Evolutionary conservation across 2,888 invertebrate genomes (phyloP), one percentile per base, ranked within the genome.

Genomic region (Eilema depressum): DNA sequence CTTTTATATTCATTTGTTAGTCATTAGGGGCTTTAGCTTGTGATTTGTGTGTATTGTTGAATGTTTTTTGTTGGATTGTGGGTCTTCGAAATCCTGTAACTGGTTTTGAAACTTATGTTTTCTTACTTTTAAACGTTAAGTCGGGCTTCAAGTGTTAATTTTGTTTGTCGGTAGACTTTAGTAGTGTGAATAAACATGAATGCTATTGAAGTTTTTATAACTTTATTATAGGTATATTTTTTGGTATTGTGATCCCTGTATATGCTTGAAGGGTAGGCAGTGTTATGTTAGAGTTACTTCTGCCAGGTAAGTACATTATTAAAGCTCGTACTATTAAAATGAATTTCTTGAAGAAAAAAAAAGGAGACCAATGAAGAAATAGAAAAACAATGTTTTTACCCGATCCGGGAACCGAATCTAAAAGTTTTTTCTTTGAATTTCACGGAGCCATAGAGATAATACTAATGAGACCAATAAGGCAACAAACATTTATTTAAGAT

Each of bases 1-100:
- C 69, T 76, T 78, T 77, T 78, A 71, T 73, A 77, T 68, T 75
- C 75, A 83, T 79, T 79, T 77, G 66, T 80, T 70, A 63, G 62
- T 71, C 74, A 74, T 81, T 76, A 79, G 47, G 61, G 69, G 69
- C 61, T 77, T 80, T 75, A 73, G 68, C 57, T 69, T 72, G 72
- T 75, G 69, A 76, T 75, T 75, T 81, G 65, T 71, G 71, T 70
- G 70, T 69, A 59, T 80, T 79, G 69, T 76, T 33, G 25, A 28
- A 65, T 72, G 41, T 65, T 70, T 70, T 61, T 71, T 71, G 41
- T 57, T 57, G 1, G n/a, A 53, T 41, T 61, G 37, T 37, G 53
- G 33, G 30, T 61, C n/a, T 68, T 70, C 62, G 14, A 53, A 66
- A 63, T 63, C 53, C 62, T 68, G 17, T 62, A 26, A 65, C 14